Conservation (phyloP, 2,797 vertebrate genomes). For the Miichthys miiuy region DNA sequence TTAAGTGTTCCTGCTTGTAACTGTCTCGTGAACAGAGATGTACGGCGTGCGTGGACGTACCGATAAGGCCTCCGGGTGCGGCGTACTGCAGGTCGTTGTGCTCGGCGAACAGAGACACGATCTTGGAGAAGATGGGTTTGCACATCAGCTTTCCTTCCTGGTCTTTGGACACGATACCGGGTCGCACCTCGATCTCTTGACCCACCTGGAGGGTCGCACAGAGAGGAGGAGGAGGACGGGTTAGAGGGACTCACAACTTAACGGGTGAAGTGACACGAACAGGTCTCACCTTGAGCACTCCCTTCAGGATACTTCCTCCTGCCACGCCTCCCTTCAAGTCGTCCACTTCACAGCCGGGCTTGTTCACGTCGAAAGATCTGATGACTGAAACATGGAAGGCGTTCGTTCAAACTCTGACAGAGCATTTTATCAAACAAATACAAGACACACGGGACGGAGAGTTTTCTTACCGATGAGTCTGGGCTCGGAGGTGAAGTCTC, state of each 20-base stretch:
- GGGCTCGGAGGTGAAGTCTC: slow-evolving; percentile 97
- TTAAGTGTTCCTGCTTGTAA: neutral
- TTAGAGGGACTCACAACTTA: neutral
- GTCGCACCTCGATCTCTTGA: slow-evolving; percentile 97
- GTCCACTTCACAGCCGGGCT: slow-evolving; percentile 98
- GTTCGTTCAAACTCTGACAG: neutral
- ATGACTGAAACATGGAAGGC: slow-evolving; percentile 87
- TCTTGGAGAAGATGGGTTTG: slow-evolving; percentile 99
- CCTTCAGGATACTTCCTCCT: slow-evolving; percentile 98
- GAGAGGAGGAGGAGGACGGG: neutral
- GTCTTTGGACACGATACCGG: slow-evolving; percentile 99
- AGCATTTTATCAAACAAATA: neutral
- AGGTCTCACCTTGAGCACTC: slow-evolving; percentile 92
- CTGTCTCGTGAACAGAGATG: too few relatives aligned
- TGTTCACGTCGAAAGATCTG: slow-evolving; percentile 98
- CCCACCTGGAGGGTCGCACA: slow-evolving; percentile 88
- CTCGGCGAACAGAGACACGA: slow-evolving; percentile 97
- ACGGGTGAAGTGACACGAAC: neutral
- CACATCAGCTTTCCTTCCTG: slow-evolving; percentile 99
- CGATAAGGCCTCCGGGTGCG: slow-evolving; percentile 97
- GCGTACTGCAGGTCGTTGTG: slow-evolving; percentile 99
- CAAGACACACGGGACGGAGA: too few relatives aligned
- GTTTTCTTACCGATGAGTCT: slow-evolving; percentile 92
- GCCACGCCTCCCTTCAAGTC: slow-evolving; percentile 98
- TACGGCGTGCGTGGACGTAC: slow-evolving; percentile 74